Evolutionary conservation across 64 coral and sea anemone genomes (phyloP), one percentile per base, ranked within the genome.

Genomic region (Dendronephthya gigantea): DNA sequence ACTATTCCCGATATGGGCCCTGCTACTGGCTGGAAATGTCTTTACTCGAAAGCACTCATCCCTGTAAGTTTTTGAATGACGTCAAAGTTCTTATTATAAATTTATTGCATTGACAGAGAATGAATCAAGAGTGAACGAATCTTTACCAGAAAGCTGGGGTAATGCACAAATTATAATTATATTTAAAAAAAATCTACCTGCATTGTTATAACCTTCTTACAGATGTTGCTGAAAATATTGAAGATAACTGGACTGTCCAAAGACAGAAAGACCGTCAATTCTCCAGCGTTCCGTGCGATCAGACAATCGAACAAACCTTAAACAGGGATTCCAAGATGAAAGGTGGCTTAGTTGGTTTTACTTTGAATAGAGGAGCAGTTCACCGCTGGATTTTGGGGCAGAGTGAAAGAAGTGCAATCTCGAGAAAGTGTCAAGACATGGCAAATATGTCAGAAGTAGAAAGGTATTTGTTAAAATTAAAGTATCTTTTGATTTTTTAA

Each of bases 1-100:
- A 90, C 29, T 93, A 93, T 88, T 88, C 88, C 4, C 48, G 85
- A 34, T 93, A 93, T 37, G 72, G 89, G 13, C 65, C 49, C 22
- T n/a, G 58, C n/a, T 87, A 93, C 45, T 17, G 83, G 14, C 41
- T 47, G 11, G 83, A 89, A 38, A 89, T 92, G 87, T 55, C 87
- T 22, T 55, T 70, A 37, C 83, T 92, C 16, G 82, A 89, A 25
- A 45, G 83, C 76, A 59, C 62, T 4, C 88, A 93, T 49, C 84
- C 84, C 55, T 62, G 55, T 62, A 1, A 62, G 55, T 62, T 62
- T 15, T 62, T 62, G 19, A 23, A 62, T 62, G 55, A 62, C 25
- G 55, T 22, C 55, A 52, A 12, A 52, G 50, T 52, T 52, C 23
- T 52, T 52, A 52, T 12, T 1, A 52, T 52, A 7, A 16, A 52